Evolutionary conservation across 2,113 vertebrate genomes (phyloP).

Genomic region (Mesitornis unicolor): DNA sequence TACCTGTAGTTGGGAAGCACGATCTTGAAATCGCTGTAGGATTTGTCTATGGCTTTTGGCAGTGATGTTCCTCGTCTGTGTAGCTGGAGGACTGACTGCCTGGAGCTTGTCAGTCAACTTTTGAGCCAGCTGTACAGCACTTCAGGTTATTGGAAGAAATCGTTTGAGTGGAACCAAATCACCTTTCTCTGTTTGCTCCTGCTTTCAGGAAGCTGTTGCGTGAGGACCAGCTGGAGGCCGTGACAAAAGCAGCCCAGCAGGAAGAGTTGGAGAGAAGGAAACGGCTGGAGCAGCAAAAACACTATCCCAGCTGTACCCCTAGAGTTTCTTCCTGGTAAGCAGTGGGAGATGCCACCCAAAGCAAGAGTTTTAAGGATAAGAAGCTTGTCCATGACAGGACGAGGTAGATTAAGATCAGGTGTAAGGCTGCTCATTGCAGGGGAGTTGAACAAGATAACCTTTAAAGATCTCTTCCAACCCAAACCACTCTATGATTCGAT

Average conservation of each 20-base stretch:
- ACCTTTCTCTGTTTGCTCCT: not conserved
- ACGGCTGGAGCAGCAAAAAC: constrained; percentile 91
- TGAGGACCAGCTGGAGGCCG: constrained; percentile 94
- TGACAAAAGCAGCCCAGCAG: constrained; percentile 96
- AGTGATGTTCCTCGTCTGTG: not conserved
- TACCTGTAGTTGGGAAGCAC: not conserved
- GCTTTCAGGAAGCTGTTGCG: constrained; percentile 89
- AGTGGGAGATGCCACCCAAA: not conserved
- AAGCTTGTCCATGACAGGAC: not conserved
- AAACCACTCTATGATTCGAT: not conserved
- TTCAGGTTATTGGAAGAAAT: not conserved
- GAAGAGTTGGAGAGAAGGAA: constrained; percentile 95
- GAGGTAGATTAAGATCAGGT: not conserved
- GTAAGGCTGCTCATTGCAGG: not conserved
- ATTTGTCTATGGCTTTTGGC: not conserved
- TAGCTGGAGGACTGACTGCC: not conserved
- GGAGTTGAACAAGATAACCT: not conserved
- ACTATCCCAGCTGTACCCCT: constrained; percentile 74
- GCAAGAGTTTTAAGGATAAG: not conserved
- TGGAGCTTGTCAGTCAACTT: not conserved
- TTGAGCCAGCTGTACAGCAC: not conserved
- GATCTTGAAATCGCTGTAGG: not conserved
- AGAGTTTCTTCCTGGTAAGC: constrained; percentile 79
- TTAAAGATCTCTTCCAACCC: not conserved
- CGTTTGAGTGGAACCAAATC: not conserved